Evolutionary conservation across 37 sponge, comb jelly and placozoan species (phyloP), one percentile per base, ranked within the genome.

Genomic region (Aplysina aerophoba): DNA sequence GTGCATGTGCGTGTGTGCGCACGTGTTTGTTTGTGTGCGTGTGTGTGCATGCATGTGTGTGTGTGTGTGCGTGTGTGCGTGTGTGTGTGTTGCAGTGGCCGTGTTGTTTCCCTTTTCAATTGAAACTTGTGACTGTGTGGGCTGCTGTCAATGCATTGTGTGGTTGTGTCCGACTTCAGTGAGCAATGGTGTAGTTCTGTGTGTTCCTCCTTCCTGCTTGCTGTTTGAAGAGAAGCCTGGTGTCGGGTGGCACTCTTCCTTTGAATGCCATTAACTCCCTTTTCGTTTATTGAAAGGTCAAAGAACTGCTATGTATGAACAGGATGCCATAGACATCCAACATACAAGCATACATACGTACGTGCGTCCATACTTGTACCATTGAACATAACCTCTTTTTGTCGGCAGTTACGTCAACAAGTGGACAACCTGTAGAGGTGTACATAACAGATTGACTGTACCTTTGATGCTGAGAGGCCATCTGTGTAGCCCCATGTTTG

Each of bases 11-110:
- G 79, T 78, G 79, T 78, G 79, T 78, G 79, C 13, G 27, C 36
- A 19, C 56, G 36, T 66, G 73, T 68, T 73, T 87, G 87, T 81
- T 59, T 65, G 55, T 72, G 28, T 80, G 87, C 33, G 57, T 84
- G 73, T 84, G 62, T 54, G 56, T 55, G 38, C 33, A 39, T 69
- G 73, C 24, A 59, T 62, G 79, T 77, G 68, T 78, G 61, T 81
- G 61, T 81, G 81, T 59, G 61, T 81, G 85, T 77, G 85, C 36
- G 54, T 77, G 85, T 62, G 77, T 77, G 85, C 60, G 85, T 56
- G 85, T n/a, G 15, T 59, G 63, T 61, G 53, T 85, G 31, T 28
- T 27, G 22, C 21, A 53, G 58, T n/a, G 72, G 41, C 27, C 28
- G 72, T 84, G 84, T 83, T n/a, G 80, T 31, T 15, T 55, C 15